Evolutionary conservation across 2,888 invertebrate species (phyloP), one percentile per base, ranked within the genome.

Genomic region (Plebejus melissa): DNA sequence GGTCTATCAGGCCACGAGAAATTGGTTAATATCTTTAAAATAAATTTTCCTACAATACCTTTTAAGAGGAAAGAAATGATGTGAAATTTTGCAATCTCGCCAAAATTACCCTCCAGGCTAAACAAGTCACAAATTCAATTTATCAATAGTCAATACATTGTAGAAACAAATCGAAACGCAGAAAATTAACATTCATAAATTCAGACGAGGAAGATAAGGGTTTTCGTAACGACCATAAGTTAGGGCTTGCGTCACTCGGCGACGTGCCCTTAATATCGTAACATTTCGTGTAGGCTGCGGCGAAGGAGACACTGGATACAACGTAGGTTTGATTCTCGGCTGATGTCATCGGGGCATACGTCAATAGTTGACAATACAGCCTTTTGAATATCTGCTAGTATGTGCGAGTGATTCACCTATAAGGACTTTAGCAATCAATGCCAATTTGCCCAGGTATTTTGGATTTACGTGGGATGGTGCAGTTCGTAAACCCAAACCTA

Each of bases 251-350:
- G 70, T 75, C 57, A 75, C 70, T 57, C 38, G 57, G 46, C 13
- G 70, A 75, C 70, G 71, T 75, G 76, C 78, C 80, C 77, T 79
- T 77, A 77, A 78, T 76, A 71, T 77, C 78, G 77, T 78, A 76
- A 78, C 77, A 77, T 58, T 78, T 65, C 50, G 80, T 75, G 81
- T 82, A 79, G 82, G 82, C 78, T 72, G 79, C 76, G 76, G 79
- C 80, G 82, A 77, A 78, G 82, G 81, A 80, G 80, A 77, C 76
- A 75, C 71, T 46, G 72, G 78, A 76, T 78, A 78, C 80, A 80
- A 79, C 74, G 76, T 76, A 82, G 82, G 82, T 81, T 82, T 79
- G 80, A 80, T 77, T 80, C 81, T 78, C 79, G 76, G 75, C 78
- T 81, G 81, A 82, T 82, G 81, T 82, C 82, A 82, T 81, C 80